phyloP scores from a whole-genome alignment of 2,113 vertebrate species.

The Addax nasomaculatus region DNA sequence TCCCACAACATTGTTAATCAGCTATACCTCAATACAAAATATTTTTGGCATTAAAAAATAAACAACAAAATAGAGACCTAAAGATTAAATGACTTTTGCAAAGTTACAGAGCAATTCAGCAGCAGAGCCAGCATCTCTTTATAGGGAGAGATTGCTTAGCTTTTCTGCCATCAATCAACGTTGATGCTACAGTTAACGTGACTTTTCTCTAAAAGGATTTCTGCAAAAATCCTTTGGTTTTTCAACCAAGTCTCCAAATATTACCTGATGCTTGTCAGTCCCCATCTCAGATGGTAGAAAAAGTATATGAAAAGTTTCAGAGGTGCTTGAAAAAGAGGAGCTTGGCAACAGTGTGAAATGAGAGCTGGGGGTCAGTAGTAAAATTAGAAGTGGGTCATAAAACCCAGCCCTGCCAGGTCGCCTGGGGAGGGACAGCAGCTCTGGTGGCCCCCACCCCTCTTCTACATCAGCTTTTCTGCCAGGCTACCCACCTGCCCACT shows the following conservation, averaged over 20 bases:
- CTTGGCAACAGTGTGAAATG: neutral
- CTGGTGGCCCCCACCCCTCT: no score
- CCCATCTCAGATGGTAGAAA: neutral
- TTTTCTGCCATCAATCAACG: neutral
- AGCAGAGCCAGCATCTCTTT: neutral
- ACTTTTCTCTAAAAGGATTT: neutral
- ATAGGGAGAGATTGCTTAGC: neutral
- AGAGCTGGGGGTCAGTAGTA: neutral
- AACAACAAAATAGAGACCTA: neutral
- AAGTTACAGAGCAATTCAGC: neutral
- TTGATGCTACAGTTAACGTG: neutral
- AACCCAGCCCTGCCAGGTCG: neutral
- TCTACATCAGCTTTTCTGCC: neutral
- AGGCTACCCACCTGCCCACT: neutral
- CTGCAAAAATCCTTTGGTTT: neutral
- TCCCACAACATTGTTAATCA: neutral
- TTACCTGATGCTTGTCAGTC: neutral
- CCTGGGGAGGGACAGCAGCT: neutral
- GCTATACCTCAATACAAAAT: neutral
- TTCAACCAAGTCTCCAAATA: neutral
- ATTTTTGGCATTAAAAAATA: neutral
- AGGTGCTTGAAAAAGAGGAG: neutral
- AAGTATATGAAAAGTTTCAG: neutral
- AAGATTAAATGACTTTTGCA: neutral
- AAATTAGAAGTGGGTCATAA: neutral